Evolutionary conservation across 2,888 invertebrate species (phyloP), one percentile per base, ranked within the genome.

Genomic region (Metacarcinus magister): DNA sequence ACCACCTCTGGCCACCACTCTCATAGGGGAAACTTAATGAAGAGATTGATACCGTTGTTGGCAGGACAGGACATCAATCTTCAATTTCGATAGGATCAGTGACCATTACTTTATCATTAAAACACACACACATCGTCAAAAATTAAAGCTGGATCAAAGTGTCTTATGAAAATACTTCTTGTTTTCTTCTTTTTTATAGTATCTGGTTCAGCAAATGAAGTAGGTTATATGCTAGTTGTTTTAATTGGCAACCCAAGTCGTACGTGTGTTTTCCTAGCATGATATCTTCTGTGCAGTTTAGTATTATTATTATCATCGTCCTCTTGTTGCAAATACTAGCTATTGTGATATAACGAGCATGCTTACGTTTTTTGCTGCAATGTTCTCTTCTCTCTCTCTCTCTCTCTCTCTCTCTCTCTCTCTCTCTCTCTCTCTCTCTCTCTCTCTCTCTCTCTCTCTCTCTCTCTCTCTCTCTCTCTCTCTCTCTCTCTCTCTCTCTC

Each of bases 71-170:
- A 67, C 67, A 67, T 67, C n/a, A 67, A 67, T 67, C 67, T 67
- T 67, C 23, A 16, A 67, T n/a, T 67, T 67, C 7, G 67, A 67
- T n/a, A 67, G 8, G 19, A 67, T 67, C 67, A 67, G 67, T 23
- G n/a, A 67, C 67, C 67, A n/a, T n/a, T n/a, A 67, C 67, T n/a
- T 67, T 67, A 67, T 67, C 67, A 67, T 67, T 67, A 67, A 67
- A 19, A 67, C 23, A 39, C 39, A 39, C 13, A 67, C 67, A n/a
- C 3, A 67, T n/a, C n/a, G 54, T 7, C 67, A 67, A n/a, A 67
- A 67, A 67, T 67, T 67, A 2, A 67, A 67, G 67, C 23, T 23
- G 23, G 23, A n/a, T 67, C 7, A 67, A 67, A 67, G 67, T 67
- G 67, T 67, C 67, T 67, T 23, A 67, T 67, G 67, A 67, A 67